Evolutionary conservation across 1,140 invertebrate species (phyloP).

Genomic region (Sycobia sp.): DNA sequence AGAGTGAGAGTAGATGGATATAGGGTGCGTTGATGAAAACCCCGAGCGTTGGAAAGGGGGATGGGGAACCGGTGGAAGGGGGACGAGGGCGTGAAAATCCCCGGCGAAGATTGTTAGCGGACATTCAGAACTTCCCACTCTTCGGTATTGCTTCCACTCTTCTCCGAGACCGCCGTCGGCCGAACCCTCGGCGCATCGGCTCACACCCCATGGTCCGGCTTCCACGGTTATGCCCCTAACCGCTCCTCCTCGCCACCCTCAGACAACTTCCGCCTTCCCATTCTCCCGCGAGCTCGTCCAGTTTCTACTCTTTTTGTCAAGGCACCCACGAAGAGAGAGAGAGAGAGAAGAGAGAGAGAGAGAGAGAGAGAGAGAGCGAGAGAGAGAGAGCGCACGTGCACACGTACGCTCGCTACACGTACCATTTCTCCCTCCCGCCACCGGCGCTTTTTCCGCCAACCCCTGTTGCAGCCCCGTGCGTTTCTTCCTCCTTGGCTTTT

Average conservation of each 20-base stretch:
- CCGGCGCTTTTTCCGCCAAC: background rate
- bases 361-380: no score
- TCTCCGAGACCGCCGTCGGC: no score
- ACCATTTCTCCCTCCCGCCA: background rate
- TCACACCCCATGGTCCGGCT: slow-evolving; percentile 11
- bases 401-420: no score
- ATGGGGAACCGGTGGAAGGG: background rate
- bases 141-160: slow-evolving; percentile 40
- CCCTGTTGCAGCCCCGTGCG: background rate
- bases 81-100: background rate
- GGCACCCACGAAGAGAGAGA: no score
- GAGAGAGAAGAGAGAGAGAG: no score
- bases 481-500: background rate
- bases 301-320: background rate
- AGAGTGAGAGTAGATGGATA: background rate
- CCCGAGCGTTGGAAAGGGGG: background rate
- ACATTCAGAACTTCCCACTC: slow-evolving; percentile 49
- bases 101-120: slow-evolving; percentile 46
- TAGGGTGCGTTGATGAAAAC: background rate
- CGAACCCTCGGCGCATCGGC: background rate
- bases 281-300: background rate
- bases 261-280: slow-evolving; percentile 16
- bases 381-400: no score
- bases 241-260: slow-evolving; percentile 24
- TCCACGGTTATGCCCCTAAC: slow-evolving; percentile 1